Conservation (phyloP, 2,797 vertebrate genomes). For the Myripristis murdjan region DNA sequence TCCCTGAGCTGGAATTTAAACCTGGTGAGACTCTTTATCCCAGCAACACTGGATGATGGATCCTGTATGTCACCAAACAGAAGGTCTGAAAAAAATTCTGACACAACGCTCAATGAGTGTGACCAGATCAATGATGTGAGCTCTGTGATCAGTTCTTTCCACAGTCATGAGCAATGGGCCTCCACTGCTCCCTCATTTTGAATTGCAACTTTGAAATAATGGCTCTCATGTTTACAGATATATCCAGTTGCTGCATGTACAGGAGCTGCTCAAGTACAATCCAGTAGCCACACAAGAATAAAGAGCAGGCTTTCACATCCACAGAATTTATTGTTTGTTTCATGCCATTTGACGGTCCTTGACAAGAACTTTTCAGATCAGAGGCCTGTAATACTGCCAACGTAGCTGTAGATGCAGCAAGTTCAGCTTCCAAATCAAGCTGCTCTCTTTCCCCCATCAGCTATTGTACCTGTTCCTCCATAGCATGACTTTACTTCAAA, state of each 20-base stretch:
- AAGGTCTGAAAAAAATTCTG: constrained; percentile 10
- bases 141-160: background rate
- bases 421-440: background rate
- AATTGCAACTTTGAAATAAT: constrained; percentile 17
- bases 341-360: too few species aligned
- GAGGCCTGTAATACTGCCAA: background rate
- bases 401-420: too few species aligned
- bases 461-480: constrained; percentile 10
- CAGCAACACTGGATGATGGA: too few species aligned
- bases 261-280: constrained; percentile 24
- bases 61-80: constrained; percentile 24
- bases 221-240: constrained; percentile 10
- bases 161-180: background rate
- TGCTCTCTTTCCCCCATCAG: background rate
- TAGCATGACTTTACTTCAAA: constrained; percentile 13
- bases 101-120: constrained; percentile 4
- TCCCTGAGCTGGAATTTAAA: too few species aligned
- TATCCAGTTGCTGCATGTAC: constrained; percentile 30
- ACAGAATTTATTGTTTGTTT: constrained; percentile 14
- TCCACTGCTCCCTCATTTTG: constrained; percentile 16
- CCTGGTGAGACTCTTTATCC: too few species aligned
- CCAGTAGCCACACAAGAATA: constrained; percentile 18
- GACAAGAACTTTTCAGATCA: constrained; percentile 32
- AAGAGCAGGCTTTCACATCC: constrained; percentile 3
- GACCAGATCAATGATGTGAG: background rate